Percentiles rank a stretch among this genome's conserved stretches.
Evolutionary conservation across 2,888 invertebrate genomes (phyloP).

Genomic region (Tetheella fluctuosa): DNA sequence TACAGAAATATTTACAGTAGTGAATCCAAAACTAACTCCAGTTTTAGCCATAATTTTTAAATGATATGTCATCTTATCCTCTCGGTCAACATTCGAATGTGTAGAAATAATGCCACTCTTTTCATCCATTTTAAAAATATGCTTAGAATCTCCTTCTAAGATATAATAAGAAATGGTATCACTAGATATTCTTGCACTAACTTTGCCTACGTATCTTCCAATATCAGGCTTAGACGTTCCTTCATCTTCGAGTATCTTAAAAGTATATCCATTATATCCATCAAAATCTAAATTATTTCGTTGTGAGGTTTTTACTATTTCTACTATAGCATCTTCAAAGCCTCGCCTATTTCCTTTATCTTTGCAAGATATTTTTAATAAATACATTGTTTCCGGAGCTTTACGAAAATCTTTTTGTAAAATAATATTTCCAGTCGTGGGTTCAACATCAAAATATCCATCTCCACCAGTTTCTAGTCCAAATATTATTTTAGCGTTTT

Average conservation of each 20-base stretch:
- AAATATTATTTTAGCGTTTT: constrained; percentile 92
- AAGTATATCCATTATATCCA: constrained; percentile 90
- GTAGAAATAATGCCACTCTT: constrained; percentile 91
- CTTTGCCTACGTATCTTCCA: constrained; percentile 90
- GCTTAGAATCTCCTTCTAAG: constrained; percentile 90
- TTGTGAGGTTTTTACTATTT: constrained; percentile 90
- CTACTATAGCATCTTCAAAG: constrained; percentile 90
- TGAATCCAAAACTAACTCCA: constrained; percentile 90
- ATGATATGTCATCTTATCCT: constrained; percentile 89
- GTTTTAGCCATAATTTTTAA: constrained; percentile 92
- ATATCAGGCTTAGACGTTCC: constrained; percentile 84
- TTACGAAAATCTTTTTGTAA: constrained; percentile 87
- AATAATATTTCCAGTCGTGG: constrained; percentile 89
- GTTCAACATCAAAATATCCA: constrained; percentile 91
- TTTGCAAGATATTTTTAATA: constrained; percentile 90
- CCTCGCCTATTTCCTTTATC: constrained; percentile 92
- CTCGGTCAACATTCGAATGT: constrained; percentile 92
- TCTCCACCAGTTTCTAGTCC: constrained; percentile 91
- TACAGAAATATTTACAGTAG: constrained; percentile 91
- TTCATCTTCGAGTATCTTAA: constrained; percentile 92
- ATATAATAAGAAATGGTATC: constrained; percentile 90
- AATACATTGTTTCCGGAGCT: constrained; percentile 87
- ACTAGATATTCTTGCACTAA: constrained; percentile 85
- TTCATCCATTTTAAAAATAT: constrained; percentile 92
- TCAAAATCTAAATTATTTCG: constrained; percentile 90